These are phyloP conservation scores for Aix galericulata DNA, from an alignment of 2,113 vertebrate species.

Conservation along the genomic window DNA sequence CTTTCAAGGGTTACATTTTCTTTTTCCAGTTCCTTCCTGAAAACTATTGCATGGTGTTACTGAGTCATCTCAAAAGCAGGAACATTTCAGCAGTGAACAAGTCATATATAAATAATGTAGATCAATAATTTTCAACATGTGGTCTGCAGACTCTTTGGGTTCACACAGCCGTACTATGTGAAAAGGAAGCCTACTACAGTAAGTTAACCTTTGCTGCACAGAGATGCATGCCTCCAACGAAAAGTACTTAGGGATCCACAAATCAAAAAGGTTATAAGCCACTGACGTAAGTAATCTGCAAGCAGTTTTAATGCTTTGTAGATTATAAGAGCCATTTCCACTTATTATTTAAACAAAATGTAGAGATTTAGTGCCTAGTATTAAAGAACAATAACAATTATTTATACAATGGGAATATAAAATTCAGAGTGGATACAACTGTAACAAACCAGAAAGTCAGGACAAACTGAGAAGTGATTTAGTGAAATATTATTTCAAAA, in stretches of 20 bases:
- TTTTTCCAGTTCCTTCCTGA: constrained; percentile 22
- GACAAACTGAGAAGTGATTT: background rate
- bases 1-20: background rate
- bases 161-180: constrained; percentile 11
- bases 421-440: background rate
- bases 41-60: constrained; percentile 19
- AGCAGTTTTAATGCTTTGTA: constrained; percentile 30
- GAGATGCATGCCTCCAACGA: constrained; percentile 7
- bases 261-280: constrained; percentile 58
- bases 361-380: background rate
- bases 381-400: background rate
- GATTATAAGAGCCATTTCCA: constrained; percentile 10
- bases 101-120: constrained; percentile 58
- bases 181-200: constrained; percentile 34
- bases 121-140: constrained; percentile 63
- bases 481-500: background rate
- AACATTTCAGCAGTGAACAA: constrained; percentile 38
- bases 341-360: constrained; percentile 1
- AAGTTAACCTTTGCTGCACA: constrained; percentile 46
- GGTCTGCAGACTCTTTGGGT: constrained; percentile 41
- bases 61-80: constrained; percentile 51
- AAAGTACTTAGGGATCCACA: constrained; percentile 49
- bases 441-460: background rate
- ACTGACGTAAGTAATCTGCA: constrained; percentile 10
- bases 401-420: background rate